These are phyloP conservation scores for Plumapathes pennacea DNA, from an alignment of 92 coral and sea anemone genomes.

Conservation along the genomic window DNA sequence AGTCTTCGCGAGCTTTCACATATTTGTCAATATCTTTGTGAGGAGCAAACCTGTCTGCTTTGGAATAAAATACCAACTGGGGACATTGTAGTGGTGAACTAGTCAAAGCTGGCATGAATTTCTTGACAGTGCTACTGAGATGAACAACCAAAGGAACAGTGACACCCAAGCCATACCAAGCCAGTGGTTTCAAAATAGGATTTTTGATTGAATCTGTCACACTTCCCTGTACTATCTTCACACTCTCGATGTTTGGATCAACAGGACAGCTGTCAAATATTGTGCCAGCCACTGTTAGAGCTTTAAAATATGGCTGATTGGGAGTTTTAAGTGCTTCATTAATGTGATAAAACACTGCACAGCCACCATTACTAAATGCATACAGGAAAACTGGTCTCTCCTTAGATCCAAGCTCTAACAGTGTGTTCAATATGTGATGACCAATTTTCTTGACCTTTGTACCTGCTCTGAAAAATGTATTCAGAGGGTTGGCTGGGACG, in stretches of 20 bases:
- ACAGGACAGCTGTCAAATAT: slow-evolving; percentile 97
- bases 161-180: slow-evolving; percentile 60
- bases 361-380: slow-evolving; percentile 80
- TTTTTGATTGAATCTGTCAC: slow-evolving; percentile 58
- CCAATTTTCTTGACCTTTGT: slow-evolving; percentile 67
- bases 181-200: slow-evolving; percentile 50
- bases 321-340: slow-evolving; percentile 56
- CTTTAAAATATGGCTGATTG: slow-evolving; percentile 27
- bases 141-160: slow-evolving; percentile 52
- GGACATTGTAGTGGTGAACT: slow-evolving; percentile 49
- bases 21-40: slow-evolving; percentile 65
- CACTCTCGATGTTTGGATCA: slow-evolving; percentile 64
- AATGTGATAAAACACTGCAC: slow-evolving; percentile 69
- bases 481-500: slow-evolving; percentile 57
- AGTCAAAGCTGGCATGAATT: slow-evolving; percentile 52
- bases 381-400: slow-evolving; percentile 64
- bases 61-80: slow-evolving; percentile 77
- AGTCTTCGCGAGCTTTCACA: slow-evolving; percentile 43
- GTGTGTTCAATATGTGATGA: slow-evolving; percentile 34
- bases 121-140: slow-evolving; percentile 54
- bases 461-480: slow-evolving; percentile 63
- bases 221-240: slow-evolving; percentile 61
- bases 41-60: slow-evolving; percentile 72
- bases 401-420: slow-evolving; percentile 29
- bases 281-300: slow-evolving; percentile 70